These are phyloP conservation scores for Mus spicilegus DNA, from an alignment of 2,113 vertebrate species.

Conservation along the genomic window DNA sequence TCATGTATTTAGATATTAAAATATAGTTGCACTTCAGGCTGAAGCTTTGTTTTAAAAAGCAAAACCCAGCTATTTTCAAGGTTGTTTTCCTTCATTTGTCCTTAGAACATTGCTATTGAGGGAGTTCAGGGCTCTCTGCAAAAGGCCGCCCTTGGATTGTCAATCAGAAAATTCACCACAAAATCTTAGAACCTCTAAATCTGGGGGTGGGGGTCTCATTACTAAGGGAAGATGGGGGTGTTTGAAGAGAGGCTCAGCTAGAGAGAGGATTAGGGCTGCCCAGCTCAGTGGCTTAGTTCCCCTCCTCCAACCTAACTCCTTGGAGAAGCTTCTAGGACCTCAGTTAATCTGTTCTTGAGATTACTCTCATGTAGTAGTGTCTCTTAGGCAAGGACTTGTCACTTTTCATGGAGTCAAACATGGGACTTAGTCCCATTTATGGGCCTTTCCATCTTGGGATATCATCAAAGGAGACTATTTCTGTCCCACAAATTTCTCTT, in stretches of 20 bases:
- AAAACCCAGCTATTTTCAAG: not conserved
- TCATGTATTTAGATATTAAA: slow-evolving; percentile 39
- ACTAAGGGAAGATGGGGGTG: not conserved
- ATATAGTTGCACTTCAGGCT: slow-evolving; percentile 49
- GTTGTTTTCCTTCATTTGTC: slow-evolving; percentile 27
- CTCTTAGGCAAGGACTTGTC: not conserved
- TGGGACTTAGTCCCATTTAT: not conserved
- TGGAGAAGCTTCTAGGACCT: not conserved
- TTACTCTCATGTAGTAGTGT: not conserved
- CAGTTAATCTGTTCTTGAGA: not conserved
- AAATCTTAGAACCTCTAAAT: slow-evolving; percentile 9
- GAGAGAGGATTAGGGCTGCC: not conserved
- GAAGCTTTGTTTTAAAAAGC: not conserved
- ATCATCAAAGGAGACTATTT: not conserved
- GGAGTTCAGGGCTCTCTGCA: slow-evolving; percentile 7
- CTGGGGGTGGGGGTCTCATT: slow-evolving; percentile 11
- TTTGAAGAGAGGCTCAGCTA: slow-evolving; percentile 34
- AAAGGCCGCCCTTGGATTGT: slow-evolving; percentile 47
- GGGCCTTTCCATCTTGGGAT: not conserved
- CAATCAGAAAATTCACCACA: slow-evolving; percentile 50
- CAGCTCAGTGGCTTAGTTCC: slow-evolving; percentile 29
- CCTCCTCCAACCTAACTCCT: not conserved
- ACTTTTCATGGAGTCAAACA: not conserved
- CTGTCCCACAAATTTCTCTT: not conserved
- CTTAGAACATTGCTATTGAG: slow-evolving; percentile 1